Conservation (phyloP, 2,888 invertebrate species). For the Vandiemenella viatica region DNA sequence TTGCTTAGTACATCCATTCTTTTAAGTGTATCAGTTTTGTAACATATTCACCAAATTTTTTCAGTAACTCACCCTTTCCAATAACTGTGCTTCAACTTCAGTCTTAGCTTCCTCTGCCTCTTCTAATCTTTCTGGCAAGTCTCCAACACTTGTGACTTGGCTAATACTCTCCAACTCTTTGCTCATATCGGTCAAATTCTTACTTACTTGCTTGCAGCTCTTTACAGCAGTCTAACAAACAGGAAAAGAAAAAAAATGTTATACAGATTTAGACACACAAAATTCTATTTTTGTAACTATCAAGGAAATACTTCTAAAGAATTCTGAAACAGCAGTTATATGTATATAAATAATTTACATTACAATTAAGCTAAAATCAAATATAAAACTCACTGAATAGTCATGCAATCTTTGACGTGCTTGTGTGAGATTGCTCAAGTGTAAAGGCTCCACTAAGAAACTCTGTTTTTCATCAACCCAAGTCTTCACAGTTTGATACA, state of each 20-base stretch:
- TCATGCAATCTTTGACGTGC: conserved; percentile 74
- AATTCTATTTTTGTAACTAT: too few relatives aligned
- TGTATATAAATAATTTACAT: background rate
- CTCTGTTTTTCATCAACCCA: conserved; percentile 73
- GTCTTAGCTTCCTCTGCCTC: conserved; percentile 76
- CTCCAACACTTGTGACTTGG: conserved; percentile 68
- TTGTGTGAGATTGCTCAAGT: conserved; percentile 61
- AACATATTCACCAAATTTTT: too few relatives aligned
- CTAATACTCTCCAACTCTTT: conserved; percentile 75
- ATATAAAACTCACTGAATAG: conserved; percentile 47
- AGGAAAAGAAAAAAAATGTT: conserved; percentile 2
- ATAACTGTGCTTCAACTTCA: conserved; percentile 66
- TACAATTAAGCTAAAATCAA: background rate
- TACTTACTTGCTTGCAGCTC: conserved; percentile 73
- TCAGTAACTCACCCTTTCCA: conserved; percentile 61
- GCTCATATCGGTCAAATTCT: conserved; percentile 81
- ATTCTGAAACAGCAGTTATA: background rate
- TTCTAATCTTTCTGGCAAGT: conserved; percentile 70
- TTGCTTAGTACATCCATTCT: too few relatives aligned
- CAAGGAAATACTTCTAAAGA: background rate
- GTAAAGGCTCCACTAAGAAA: conserved; percentile 64
- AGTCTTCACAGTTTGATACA: conserved; percentile 63
- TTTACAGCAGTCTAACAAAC: conserved; percentile 62
- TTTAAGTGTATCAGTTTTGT: too few relatives aligned
- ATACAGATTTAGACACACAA: too few relatives aligned